These are phyloP conservation scores for Montifringilla adamsi DNA, from an alignment of 2,113 vertebrate genomes.

Conservation along the genomic window DNA sequence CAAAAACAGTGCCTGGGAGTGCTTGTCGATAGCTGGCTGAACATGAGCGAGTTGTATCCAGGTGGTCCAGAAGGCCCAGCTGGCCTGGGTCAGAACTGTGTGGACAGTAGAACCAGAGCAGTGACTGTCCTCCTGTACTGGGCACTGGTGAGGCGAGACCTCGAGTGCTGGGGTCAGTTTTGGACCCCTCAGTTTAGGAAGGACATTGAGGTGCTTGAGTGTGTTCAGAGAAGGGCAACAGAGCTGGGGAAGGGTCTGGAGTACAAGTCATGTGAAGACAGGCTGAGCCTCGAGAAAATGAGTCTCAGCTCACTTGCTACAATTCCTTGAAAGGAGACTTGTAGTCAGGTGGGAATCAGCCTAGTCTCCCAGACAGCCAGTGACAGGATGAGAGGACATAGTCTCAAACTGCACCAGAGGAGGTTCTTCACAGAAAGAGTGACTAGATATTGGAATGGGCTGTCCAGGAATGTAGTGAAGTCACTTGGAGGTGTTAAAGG, in stretches of 20 bases:
- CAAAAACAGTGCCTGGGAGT: rapidly evolving
- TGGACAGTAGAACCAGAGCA: background rate
- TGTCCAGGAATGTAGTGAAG: background rate
- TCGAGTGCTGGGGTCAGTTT: background rate
- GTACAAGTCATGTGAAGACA: background rate
- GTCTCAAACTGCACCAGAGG: background rate
- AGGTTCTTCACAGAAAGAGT: background rate
- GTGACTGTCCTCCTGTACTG: no score
- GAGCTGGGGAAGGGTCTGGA: background rate
- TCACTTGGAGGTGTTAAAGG: background rate
- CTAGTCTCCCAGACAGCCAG: background rate
- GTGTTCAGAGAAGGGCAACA: rapidly evolving
- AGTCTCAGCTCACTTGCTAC: background rate
- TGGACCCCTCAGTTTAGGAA: background rate
- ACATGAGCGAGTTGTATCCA: background rate
- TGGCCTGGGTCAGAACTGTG: no score
- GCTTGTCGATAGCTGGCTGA: background rate
- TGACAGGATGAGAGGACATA: background rate
- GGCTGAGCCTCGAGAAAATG: background rate
- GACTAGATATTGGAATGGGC: background rate
- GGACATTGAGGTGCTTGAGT: background rate
- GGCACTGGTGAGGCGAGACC: background rate
- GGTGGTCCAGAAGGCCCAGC: background rate
- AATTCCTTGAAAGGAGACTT: background rate
- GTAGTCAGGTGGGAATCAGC: background rate